Conservation (phyloP, 2,888 invertebrate genomes). For the Hydriomena furcata region DNA sequence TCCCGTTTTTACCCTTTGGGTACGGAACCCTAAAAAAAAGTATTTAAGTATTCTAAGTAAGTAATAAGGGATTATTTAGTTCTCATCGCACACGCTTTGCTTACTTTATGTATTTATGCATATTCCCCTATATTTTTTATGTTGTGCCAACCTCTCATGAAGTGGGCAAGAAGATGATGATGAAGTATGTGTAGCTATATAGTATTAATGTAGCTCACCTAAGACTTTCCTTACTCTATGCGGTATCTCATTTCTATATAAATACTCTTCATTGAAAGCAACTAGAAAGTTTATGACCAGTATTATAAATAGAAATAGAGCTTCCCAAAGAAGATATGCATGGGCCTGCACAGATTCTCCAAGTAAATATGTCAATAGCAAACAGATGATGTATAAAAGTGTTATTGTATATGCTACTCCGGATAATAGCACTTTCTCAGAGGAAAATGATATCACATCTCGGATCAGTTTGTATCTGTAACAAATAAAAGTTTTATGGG, state of each 20-base stretch:
- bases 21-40: too few species aligned
- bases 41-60: too few species aligned
- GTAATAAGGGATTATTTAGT: too few species aligned
- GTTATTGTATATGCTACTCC: slow-evolving; percentile 75
- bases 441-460: slow-evolving; percentile 75
- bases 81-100: too few species aligned
- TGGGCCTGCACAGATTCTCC: slow-evolving; percentile 71
- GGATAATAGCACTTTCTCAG: slow-evolving; percentile 71
- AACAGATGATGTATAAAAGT: slow-evolving; percentile 64
- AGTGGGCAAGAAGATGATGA: too few species aligned
- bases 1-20: too few species aligned
- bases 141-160: too few species aligned
- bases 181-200: too few species aligned
- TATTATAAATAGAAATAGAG: slow-evolving; percentile 69
- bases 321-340: slow-evolving; percentile 70
- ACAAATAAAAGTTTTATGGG: slow-evolving; percentile 30
- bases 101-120: too few species aligned
- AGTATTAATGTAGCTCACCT: slow-evolving; percentile 69
- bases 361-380: slow-evolving; percentile 68
- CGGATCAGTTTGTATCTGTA: slow-evolving; percentile 62
- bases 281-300: slow-evolving; percentile 70
- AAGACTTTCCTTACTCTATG: slow-evolving; percentile 75
- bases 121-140: too few species aligned
- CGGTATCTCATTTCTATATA: slow-evolving; percentile 81
- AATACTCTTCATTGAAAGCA: slow-evolving; percentile 75